Percentiles rank a stretch among this genome's conserved stretches.
Conservation (phyloP, 2,888 invertebrate genomes). For the Euphydryas editha region DNA sequence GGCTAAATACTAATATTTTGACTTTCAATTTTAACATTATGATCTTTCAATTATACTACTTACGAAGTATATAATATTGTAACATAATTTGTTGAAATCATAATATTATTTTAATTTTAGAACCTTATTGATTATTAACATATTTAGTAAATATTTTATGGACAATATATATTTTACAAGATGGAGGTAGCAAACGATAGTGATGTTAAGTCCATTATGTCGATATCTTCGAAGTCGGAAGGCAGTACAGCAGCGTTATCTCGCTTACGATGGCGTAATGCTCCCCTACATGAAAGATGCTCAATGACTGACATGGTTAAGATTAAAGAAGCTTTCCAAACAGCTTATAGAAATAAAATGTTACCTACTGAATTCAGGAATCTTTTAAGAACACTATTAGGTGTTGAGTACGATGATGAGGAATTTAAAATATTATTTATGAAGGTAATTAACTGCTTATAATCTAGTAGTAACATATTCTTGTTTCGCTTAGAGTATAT, state of each 20-base stretch:
- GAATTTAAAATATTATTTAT: constrained; percentile 85
- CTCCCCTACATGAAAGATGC: constrained; percentile 49
- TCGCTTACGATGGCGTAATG: constrained; percentile 58
- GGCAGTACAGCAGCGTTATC: constrained; percentile 55
- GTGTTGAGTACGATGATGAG: constrained; percentile 80
- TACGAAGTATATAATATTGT: too few relatives aligned
- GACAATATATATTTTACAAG: constrained; percentile 5
- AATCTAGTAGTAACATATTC: too few relatives aligned
- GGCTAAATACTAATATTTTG: too few relatives aligned
- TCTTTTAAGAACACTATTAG: constrained; percentile 66
- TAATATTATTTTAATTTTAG: neutral
- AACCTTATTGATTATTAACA: neutral
- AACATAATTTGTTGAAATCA: too few relatives aligned
- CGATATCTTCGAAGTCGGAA: constrained; percentile 64
- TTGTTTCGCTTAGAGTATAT: too few relatives aligned
- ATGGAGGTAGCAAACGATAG: constrained; percentile 61
- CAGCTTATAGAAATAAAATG: constrained; percentile 67
- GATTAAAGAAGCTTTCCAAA: constrained; percentile 74
- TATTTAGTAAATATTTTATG: constrained; percentile 1
- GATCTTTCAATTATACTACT: too few relatives aligned
- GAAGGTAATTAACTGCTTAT: constrained; percentile 68
- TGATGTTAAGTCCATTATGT: constrained; percentile 63
- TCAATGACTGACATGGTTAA: constrained; percentile 63
- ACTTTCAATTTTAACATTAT: too few relatives aligned
- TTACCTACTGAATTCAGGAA: constrained; percentile 69